phyloP scores from a whole-genome alignment of 2,113 vertebrate species.

The Opisthocomus hoazin region DNA sequence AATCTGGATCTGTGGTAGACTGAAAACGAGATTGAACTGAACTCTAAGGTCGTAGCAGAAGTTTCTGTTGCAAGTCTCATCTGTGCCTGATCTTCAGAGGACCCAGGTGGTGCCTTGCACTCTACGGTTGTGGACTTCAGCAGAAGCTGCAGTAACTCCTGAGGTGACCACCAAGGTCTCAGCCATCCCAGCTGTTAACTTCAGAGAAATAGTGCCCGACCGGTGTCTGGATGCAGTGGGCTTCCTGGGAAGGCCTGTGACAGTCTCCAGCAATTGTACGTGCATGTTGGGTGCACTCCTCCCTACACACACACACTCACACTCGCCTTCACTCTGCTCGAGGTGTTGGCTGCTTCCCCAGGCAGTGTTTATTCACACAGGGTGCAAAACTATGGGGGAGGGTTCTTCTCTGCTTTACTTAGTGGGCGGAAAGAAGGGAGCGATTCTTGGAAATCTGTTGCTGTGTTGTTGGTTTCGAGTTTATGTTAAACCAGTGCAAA shows the following conservation, averaged over 20 bases:
- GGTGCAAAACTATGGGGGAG: background rate
- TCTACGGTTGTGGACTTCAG: background rate
- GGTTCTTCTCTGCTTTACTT: background rate
- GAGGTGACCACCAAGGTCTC: background rate
- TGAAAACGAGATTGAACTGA: background rate
- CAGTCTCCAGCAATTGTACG: too few species aligned
- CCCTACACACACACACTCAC: background rate
- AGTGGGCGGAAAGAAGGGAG: background rate
- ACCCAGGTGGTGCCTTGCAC: background rate
- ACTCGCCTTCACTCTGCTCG: background rate
- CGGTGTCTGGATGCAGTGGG: background rate
- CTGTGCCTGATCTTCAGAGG: background rate
- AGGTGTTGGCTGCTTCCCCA: background rate
- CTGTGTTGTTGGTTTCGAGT: background rate
- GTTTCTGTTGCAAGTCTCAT: background rate
- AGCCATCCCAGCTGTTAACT: background rate
- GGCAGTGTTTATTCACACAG: background rate
- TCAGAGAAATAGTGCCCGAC: background rate
- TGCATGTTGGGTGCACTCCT: background rate
- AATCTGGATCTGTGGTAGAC: background rate
- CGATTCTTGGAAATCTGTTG: background rate
- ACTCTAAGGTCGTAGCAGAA: background rate
- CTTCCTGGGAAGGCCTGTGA: background rate
- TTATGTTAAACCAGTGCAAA: background rate
- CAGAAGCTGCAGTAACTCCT: background rate